Conservation (phyloP, 2,113 vertebrate species). For the Apodemus sylvaticus region DNA sequence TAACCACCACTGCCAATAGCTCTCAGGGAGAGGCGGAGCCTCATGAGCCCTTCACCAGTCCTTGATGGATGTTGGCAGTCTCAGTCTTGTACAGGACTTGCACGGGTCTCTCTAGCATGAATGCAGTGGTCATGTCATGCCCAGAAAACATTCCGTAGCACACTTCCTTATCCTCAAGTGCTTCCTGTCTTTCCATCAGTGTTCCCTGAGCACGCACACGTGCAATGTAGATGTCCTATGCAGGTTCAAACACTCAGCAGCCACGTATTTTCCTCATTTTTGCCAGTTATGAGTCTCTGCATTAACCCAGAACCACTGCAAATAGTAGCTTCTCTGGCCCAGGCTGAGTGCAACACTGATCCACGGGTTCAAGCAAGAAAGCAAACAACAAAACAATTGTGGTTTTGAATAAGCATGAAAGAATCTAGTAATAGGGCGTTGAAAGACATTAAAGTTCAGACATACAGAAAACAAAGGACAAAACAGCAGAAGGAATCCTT, state of each 20-base stretch:
- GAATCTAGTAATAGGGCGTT: background rate
- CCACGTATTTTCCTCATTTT: background rate
- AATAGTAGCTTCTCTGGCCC: background rate
- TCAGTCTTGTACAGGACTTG: background rate
- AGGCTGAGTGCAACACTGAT: background rate
- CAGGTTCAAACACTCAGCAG: background rate
- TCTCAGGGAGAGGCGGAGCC: background rate
- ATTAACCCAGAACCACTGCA: background rate
- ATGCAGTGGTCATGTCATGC: background rate
- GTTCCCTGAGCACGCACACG: background rate
- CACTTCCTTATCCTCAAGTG: background rate
- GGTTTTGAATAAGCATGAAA: background rate
- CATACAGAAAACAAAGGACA: background rate
- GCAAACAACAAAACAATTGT: background rate
- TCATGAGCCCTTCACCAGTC: background rate
- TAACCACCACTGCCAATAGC: background rate
- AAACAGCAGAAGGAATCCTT: background rate
- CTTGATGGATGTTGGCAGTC: background rate
- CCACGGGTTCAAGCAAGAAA: background rate
- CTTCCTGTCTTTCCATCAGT: background rate
- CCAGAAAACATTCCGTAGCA: background rate
- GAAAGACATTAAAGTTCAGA: background rate
- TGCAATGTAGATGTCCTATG: background rate
- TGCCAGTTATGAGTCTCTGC: background rate
- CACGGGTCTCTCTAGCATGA: background rate